phyloP scores from a whole-genome alignment of 92 coral and sea anemone species.

The Epizoanthus rinbou region DNA sequence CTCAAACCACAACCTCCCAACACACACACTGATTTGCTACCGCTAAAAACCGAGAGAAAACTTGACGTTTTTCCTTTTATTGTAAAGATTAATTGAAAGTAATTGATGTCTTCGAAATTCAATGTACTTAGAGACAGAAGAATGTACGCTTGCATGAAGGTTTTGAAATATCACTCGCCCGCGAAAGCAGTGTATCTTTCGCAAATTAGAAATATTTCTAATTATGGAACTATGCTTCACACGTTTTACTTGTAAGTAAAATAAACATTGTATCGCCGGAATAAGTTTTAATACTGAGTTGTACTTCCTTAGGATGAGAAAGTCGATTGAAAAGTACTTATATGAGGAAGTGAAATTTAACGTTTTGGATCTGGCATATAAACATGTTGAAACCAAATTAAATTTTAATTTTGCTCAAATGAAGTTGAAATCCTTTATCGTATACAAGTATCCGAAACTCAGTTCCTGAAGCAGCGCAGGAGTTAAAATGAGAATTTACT shows the following conservation, averaged over 20 bases:
- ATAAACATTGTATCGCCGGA: neutral
- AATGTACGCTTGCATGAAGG: slow-evolving; percentile 47
- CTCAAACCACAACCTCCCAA: slow-evolving; percentile 74
- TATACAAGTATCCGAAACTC: slow-evolving; percentile 11
- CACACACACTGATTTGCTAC: slow-evolving; percentile 80
- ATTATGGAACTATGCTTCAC: too few relatives aligned
- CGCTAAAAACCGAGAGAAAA: slow-evolving; percentile 57
- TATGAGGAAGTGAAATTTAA: slow-evolving; percentile 55
- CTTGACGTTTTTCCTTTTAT: slow-evolving; percentile 89
- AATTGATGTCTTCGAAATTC: slow-evolving; percentile 94
- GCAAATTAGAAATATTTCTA: neutral
- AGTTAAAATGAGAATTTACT: neutral
- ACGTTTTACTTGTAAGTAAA: neutral
- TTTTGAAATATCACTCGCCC: slow-evolving; percentile 55
- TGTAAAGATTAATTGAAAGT: slow-evolving; percentile 90
- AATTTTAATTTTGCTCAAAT: slow-evolving; percentile 61
- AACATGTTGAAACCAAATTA: slow-evolving; percentile 72
- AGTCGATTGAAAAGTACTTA: slow-evolving; percentile 50
- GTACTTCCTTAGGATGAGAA: neutral
- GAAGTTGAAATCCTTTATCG: slow-evolving; percentile 29
- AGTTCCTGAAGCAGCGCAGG: neutral
- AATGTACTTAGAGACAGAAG: slow-evolving; percentile 77
- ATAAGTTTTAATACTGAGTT: neutral
- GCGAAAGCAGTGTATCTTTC: neutral
- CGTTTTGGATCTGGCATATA: slow-evolving; percentile 69